Evolutionary conservation across 2,888 invertebrate species (phyloP).

Genomic region (Aphrophora alni): DNA sequence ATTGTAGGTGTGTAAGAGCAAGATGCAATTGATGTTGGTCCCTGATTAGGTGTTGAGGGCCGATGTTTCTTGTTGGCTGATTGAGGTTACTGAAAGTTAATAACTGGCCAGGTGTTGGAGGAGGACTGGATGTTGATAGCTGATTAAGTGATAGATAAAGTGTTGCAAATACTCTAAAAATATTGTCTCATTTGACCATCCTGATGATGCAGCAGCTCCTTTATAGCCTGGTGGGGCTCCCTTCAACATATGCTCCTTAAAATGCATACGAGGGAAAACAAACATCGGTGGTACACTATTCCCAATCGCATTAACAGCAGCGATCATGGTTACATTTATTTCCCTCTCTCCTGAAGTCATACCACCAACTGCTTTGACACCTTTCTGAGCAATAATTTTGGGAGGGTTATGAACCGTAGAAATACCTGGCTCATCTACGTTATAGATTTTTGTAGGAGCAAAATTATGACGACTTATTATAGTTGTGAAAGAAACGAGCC

Average conservation of each 20-base stretch:
- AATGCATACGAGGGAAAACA: slow-evolving; percentile 46
- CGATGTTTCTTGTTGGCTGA: no score
- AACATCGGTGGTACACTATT: slow-evolving; percentile 47
- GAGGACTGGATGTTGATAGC: background rate
- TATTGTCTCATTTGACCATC: slow-evolving; percentile 48
- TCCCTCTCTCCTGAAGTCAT: slow-evolving; percentile 49
- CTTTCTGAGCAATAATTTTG: slow-evolving; percentile 43
- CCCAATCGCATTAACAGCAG: slow-evolving; percentile 45
- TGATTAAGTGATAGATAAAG: slow-evolving; percentile 15
- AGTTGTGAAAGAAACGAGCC: slow-evolving; percentile 26
- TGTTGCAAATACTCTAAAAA: slow-evolving; percentile 39
- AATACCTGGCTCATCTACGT: slow-evolving; percentile 46
- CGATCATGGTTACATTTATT: slow-evolving; percentile 42
- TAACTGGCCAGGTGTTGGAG: background rate
- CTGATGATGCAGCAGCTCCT: slow-evolving; percentile 45
- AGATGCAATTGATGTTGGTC: no score
- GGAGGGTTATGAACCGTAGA: slow-evolving; percentile 47
- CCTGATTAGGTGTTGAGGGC: no score
- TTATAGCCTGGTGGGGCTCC: slow-evolving; percentile 49
- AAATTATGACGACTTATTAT: slow-evolving; percentile 21
- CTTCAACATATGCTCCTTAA: slow-evolving; percentile 49
- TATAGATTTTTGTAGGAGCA: slow-evolving; percentile 43
- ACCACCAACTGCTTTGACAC: slow-evolving; percentile 46
- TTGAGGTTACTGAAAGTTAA: no score
- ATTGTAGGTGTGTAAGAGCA: no score